Evolutionary conservation across 2,797 vertebrate genomes (phyloP).

Genomic region (Margarornis squamiger): DNA sequence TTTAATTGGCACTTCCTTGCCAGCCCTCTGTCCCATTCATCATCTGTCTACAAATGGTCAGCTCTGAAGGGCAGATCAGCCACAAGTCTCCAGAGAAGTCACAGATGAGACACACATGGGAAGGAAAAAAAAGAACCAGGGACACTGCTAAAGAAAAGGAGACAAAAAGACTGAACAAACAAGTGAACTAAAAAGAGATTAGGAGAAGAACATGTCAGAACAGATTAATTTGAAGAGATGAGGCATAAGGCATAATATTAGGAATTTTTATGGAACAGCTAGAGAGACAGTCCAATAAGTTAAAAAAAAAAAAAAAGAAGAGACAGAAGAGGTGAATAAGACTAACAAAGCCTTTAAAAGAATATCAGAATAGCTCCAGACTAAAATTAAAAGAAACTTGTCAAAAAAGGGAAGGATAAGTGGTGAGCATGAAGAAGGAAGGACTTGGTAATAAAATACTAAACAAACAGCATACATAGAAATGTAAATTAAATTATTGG

Average conservation of each 20-base stretch:
- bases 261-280: not conserved
- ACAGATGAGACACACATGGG: not conserved
- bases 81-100: not conserved
- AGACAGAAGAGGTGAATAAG: not conserved
- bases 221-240: not conserved
- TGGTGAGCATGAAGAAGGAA: not conserved
- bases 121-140: not conserved
- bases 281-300: not conserved
- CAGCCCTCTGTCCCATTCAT: not conserved
- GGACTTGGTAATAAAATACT: not conserved
- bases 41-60: not conserved
- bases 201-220: not conserved
- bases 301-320: not conserved
- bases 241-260: not conserved
- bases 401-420: not conserved
- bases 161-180: not conserved
- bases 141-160: not conserved
- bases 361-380: not conserved
- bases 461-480: not conserved
- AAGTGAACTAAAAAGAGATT: not conserved
- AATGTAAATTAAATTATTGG: not conserved
- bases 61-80: not conserved
- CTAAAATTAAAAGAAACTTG: not conserved
- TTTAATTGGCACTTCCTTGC: not conserved
- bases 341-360: not conserved